Base-by-base conservation (phyloP, 2,797 vertebrate genomes). In the Saxicola maurus region DNA sequence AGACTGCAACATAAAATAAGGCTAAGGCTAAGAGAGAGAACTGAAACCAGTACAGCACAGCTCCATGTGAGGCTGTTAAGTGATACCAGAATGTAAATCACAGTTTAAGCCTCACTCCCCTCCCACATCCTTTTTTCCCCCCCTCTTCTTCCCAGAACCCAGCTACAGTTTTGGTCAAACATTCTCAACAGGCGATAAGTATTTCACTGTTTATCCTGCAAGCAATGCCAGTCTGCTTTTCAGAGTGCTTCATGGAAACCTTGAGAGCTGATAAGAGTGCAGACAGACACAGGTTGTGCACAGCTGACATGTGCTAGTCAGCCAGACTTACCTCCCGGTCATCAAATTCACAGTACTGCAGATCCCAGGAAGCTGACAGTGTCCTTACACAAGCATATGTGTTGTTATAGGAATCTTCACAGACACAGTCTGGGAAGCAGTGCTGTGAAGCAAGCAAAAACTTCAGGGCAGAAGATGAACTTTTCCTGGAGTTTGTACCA, bases 261-360 rank as follows among this genome's bases (percentile, higher is more conserved):
- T 77, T 89, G 80, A 55, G 38, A 86, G 35, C 33, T 79, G 93
- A 82, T 89, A 91, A 37, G 61, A 64, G 40, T 10, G 49, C 53
- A 75, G 82, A 78, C 85, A 87, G 76, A 21, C 4, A 2, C 25
- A 25, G 12, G 66, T 8, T 85, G 66, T 15, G 57, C 77, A 17
- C 48, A 56, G 57, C 0, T 80, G 38, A 59, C 18, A 45, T 62
- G n/a, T 71, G 53, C 68, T 51, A 65, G 51, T 35, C 55, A 86
- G 67, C 27, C 52, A 93, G 35, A 69, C 90, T 96, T 87, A 99
- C 99, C 98, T 99, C 98, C 42, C 98, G 98, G 90, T 99, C 99
- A 74, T 99, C 99, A 65, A 99, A 99, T 85, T 99, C 99, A 62
- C 99, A 99, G 91, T 99, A 99, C 97, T 99, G 99, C 75, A 99